Conservation (phyloP, 2,113 vertebrate species). For the Perognathus longimembris region DNA sequence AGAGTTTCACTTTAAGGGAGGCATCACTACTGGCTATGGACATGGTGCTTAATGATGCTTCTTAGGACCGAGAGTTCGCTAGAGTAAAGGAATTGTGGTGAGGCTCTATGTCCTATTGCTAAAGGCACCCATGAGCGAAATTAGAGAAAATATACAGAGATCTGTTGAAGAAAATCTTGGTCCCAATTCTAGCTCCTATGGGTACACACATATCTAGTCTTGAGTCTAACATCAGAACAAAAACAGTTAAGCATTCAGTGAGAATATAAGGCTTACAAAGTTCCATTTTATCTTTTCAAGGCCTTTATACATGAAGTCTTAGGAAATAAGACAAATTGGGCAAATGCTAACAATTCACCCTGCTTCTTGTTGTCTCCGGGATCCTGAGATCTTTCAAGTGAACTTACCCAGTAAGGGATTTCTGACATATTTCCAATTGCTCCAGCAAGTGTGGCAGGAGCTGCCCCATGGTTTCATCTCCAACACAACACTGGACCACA, state of each 20-base stretch:
- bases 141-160: not conserved
- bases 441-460: constrained; percentile 95
- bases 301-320: not conserved
- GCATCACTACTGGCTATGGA: too few species aligned
- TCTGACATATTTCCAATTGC: constrained; percentile 98
- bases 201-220: not conserved
- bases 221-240: not conserved
- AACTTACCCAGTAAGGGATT: constrained; percentile 96
- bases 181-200: not conserved
- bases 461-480: constrained; percentile 96
- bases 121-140: not conserved
- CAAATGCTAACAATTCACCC: not conserved
- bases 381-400: not conserved
- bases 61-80: not conserved
- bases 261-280: not conserved
- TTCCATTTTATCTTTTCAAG: not conserved
- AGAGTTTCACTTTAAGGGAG: not conserved
- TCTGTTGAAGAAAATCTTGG: not conserved
- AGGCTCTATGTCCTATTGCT: not conserved
- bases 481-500: constrained; percentile 96
- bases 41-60: not conserved
- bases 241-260: not conserved
- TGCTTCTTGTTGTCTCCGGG: not conserved
- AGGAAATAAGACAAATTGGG: not conserved
- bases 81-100: too few species aligned